Percentiles rank a stretch among this genome's conserved stretches.
phyloP scores from a whole-genome alignment of 2,113 vertebrate genomes.

The Peucedramus taeniatus region DNA sequence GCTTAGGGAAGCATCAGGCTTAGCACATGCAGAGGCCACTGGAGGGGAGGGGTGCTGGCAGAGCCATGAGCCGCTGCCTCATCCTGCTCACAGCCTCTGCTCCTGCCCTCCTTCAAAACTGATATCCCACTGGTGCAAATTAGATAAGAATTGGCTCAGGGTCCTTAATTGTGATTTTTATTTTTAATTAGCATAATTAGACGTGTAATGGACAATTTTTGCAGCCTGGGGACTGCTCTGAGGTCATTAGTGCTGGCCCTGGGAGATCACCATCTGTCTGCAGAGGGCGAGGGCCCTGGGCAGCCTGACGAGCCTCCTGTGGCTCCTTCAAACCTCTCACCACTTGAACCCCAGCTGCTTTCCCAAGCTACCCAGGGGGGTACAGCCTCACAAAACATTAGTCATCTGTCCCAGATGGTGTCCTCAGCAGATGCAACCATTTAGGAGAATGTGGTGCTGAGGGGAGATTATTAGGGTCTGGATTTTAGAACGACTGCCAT shows the following conservation, averaged over 20 bases:
- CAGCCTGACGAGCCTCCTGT: not conserved
- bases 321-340: not conserved
- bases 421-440: not conserved
- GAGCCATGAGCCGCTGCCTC: not conserved
- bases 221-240: not conserved
- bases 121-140: not conserved
- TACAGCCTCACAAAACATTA: not conserved
- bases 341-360: not conserved
- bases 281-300: not conserved
- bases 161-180: not conserved
- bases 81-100: not conserved
- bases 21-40: not conserved
- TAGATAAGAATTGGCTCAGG: not conserved
- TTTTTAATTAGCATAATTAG: slow-evolving; percentile 9
- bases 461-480: not conserved
- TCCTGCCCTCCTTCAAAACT: not conserved
- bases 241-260: not conserved
- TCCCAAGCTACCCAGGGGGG: not conserved
- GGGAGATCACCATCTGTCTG: not conserved
- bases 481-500: not conserved
- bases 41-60: not conserved
- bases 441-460: not conserved
- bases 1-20: not conserved
- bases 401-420: not conserved
- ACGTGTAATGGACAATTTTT: not conserved